Percentiles rank a stretch among this genome's conserved stretches.
Evolutionary conservation across 2,113 vertebrate species (phyloP).

Genomic region (Erythrolamprus reginae): DNA sequence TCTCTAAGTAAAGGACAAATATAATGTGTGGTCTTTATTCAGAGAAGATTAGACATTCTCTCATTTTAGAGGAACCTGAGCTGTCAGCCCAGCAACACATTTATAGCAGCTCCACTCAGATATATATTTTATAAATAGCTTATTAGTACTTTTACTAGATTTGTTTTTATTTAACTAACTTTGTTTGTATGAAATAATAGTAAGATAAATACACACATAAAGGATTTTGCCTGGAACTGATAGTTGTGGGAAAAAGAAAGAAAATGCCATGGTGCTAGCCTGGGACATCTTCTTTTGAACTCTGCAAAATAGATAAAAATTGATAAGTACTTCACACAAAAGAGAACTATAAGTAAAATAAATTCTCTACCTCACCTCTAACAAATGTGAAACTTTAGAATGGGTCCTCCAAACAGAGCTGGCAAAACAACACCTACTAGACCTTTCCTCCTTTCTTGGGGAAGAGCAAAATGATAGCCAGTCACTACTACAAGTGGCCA

Average conservation of each 20-base stretch:
- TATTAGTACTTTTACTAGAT: not conserved
- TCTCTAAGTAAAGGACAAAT: not conserved
- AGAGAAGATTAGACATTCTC: not conserved
- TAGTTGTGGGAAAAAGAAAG: not conserved
- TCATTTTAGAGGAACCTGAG: not conserved
- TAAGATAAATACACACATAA: not conserved
- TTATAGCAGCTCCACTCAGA: not conserved
- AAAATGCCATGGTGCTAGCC: not conserved
- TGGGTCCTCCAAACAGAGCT: not conserved
- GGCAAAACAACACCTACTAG: not conserved
- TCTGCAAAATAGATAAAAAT: not conserved
- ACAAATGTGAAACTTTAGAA: not conserved
- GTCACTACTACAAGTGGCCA: too few relatives aligned
- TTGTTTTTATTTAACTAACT: not conserved
- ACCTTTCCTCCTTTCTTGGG: not conserved
- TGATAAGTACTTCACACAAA: not conserved
- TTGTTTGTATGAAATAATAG: not conserved
- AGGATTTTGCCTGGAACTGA: not conserved
- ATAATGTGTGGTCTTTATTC: not conserved
- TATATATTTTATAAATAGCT: not conserved
- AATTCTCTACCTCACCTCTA: not conserved
- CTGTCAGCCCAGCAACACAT: not conserved
- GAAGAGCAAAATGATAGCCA: not conserved
- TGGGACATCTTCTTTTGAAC: not conserved
- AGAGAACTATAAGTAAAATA: not conserved